These are phyloP conservation scores for Copidosoma aretas DNA, from an alignment of 2,888 invertebrate genomes.

Conservation along the genomic window DNA sequence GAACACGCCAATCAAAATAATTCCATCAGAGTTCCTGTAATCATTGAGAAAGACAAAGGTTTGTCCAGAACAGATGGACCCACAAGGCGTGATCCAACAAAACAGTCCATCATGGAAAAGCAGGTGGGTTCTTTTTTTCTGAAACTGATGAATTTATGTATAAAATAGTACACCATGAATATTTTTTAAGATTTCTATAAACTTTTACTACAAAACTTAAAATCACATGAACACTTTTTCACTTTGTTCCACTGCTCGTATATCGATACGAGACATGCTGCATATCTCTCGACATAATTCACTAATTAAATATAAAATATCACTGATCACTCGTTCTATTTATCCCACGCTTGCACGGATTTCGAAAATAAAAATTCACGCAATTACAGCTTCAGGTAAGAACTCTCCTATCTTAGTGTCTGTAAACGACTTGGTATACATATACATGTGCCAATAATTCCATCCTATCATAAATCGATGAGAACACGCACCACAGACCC, in stretches of 20 bases:
- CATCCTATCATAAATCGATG: too few relatives aligned
- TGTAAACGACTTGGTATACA: neutral
- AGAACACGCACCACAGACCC: too few relatives aligned
- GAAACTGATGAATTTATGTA: neutral
- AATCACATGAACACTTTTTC: neutral
- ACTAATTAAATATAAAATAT: conserved; percentile 22
- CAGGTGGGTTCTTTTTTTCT: conserved; percentile 70
- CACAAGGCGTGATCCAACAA: conserved; percentile 57
- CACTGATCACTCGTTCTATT: conserved; percentile 32
- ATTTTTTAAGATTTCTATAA: neutral
- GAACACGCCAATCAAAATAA: conserved; percentile 46
- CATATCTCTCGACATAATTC: neutral
- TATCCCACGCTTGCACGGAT: conserved; percentile 32
- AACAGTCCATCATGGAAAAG: conserved; percentile 79
- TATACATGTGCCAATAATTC: neutral
- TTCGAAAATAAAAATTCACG: conserved; percentile 28
- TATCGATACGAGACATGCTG: too few relatives aligned
- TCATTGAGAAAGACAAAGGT: conserved; percentile 59
- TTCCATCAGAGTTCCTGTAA: conserved; percentile 50
- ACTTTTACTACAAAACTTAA: neutral
- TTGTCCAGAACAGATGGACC: conserved; percentile 60
- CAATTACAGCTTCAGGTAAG: conserved; percentile 43
- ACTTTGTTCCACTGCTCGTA: neutral
- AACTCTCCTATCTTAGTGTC: too few relatives aligned
- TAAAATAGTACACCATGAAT: neutral